phyloP scores from a whole-genome alignment of 2,888 invertebrate species.

The Synergus itoensis region DNA sequence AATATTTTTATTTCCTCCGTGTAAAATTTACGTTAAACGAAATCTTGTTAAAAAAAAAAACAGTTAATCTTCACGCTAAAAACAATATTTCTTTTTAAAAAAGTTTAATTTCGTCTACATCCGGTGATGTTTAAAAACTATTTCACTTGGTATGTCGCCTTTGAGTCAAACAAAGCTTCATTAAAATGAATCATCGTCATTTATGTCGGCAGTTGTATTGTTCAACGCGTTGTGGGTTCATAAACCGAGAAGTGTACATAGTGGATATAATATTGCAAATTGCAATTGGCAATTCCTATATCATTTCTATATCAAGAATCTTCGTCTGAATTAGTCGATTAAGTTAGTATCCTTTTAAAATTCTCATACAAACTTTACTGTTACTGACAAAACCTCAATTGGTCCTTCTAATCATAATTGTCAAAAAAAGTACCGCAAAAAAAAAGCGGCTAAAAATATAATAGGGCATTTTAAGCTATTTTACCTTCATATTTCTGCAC shows the following conservation, averaged over 20 bases:
- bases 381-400: no score
- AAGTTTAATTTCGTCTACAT: slow-evolving; percentile 15
- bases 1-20: background rate
- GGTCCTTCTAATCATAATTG: no score
- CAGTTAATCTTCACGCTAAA: background rate
- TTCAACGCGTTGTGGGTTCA: slow-evolving; percentile 5
- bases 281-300: background rate
- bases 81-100: background rate
- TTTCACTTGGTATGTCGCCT: slow-evolving; percentile 26
- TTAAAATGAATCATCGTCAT: slow-evolving; percentile 47
- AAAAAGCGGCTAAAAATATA: no score
- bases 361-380: no score
- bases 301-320: background rate
- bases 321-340: background rate
- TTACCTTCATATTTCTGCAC: slow-evolving; percentile 68
- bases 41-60: background rate
- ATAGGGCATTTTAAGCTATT: background rate
- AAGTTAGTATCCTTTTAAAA: background rate
- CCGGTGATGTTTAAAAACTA: slow-evolving; percentile 38
- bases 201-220: slow-evolving; percentile 37
- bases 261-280: background rate
- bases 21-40: background rate
- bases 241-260: background rate
- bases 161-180: slow-evolving; percentile 38
- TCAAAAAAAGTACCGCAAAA: no score